phyloP scores from a whole-genome alignment of 2,888 invertebrate species.

The Steinernema scapterisci region DNA sequence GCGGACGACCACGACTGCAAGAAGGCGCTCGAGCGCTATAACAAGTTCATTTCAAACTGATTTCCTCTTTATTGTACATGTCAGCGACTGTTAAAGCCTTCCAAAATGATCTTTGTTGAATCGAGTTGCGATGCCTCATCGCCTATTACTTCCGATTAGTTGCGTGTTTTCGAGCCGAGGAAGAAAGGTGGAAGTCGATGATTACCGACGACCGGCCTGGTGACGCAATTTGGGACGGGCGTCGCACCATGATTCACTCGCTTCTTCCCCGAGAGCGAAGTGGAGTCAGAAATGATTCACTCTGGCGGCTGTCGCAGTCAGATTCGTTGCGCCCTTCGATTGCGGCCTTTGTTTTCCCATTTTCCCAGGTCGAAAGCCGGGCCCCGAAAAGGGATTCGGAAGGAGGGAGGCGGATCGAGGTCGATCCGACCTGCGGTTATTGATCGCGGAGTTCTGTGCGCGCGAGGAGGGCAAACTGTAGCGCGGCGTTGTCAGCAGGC shows the following conservation, averaged over 20 bases:
- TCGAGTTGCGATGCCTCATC: neutral
- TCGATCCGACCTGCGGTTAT: constrained; percentile 10
- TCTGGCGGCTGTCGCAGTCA: neutral
- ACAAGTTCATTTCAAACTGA: constrained; percentile 3
- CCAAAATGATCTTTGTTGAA: neutral
- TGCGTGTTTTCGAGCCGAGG: neutral
- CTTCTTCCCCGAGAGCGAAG: neutral
- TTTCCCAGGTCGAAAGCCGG: neutral
- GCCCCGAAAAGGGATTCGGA: neutral
- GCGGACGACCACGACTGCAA: constrained; percentile 18
- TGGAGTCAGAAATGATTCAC: constrained; percentile 7
- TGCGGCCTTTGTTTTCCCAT: neutral
- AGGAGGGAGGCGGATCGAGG: constrained; percentile 11
- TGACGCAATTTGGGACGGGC: constrained; percentile 16
- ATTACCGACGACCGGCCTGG: neutral
- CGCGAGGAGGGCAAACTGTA: constrained; percentile 29
- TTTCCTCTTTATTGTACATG: neutral
- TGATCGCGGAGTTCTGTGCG: constrained; percentile 2
- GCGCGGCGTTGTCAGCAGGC: neutral
- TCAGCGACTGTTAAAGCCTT: neutral
- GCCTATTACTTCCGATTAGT: neutral
- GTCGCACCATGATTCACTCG: neutral
- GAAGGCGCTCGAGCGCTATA: constrained; percentile 33
- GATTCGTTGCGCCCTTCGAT: neutral
- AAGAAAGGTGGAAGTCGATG: constrained; percentile 16